Base-by-base conservation (phyloP, 2,797 vertebrate genomes). In the Glossophaga mutica region DNA sequence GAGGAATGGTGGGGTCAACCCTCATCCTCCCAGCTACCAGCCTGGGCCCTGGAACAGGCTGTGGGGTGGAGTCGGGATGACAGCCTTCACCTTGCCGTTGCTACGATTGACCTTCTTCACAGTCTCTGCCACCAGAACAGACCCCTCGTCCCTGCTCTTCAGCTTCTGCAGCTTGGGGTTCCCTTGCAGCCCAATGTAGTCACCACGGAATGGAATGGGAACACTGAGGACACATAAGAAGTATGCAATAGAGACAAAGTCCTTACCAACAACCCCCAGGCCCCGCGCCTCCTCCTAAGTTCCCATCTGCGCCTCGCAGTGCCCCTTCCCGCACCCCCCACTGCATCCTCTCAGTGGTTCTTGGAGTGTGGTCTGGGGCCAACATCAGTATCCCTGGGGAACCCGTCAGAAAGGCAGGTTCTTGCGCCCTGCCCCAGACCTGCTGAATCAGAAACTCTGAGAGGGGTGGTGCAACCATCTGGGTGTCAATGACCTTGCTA, bases 21-120 rank as follows among this genome's bases (percentile, higher is more conserved):
- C 16, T 46, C 21, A 8, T 9, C 37, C 42, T 50, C 73, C 15
- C 8, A n/a, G 76, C 21, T 12, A 39, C 39, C 5, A 4, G 22
- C n/a, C 42, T 46, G 2, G 4, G 19, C 44, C 44, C 70, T 15
- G 32, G 26, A 42, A 9, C 29, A 29, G 50, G 22, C 24, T 1
- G 1, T 0, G 9, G 71, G 44, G 10, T 3, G 37, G 50, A 32
- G 21, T 0, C 5, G 8, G 86, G 42, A 29, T 2, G 26, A 3
- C 0, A 26, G 83, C 68, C 26, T 94, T 97, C 85, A 99, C 99
- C 99, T 99, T 99, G 92, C 98, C 99, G 0, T 74, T 98, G 68
- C 97, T 97, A 81, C 98, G 98, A 97, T 99, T 98, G 98, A 99
- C 98, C 94, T 99, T 99, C 90, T 65, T 96, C 95, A 99, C 98